Evolutionary conservation across 2,797 vertebrate genomes (phyloP), one percentile per base, ranked within the genome.

Genomic region (Mormyrops boulengeri): DNA sequence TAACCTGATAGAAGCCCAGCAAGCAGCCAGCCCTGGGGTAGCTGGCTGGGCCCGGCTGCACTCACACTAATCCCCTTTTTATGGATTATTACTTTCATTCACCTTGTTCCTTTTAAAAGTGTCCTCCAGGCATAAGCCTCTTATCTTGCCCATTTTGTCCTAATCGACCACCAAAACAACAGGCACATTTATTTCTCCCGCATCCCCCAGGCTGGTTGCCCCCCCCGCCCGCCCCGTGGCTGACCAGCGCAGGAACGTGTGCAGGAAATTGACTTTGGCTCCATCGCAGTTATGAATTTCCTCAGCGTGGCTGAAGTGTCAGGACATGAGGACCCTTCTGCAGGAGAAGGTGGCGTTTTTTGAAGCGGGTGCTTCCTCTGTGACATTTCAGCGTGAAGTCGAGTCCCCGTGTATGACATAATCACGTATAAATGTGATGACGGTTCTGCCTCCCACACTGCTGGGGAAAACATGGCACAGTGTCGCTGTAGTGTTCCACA

Each of bases 61-160:
- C 50, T 87, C 14, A 85, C 90, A 85, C 22, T 73, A 66, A 89
- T 89, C 53, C 88, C 82, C 6, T 26, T n/a, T 7, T 87, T 57
- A 87, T 87, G 85, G 49, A 26, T 90, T 91, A 60, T 88, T 90
- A 8, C 87, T 91, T 90, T 85, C n/a, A 49, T 34, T 19, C 89
- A 6, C 41, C 82, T 88, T 53, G 85, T 91, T n/a, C 62, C 30
- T 7, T 19, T 88, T 88, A 69, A 62, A 91, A 90, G 91, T 91
- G 91, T 88, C 93, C 91, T 94, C 92, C 90, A 91, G 85, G 85
- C 44, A 62, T 91, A 90, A 94, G 90, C 87, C 88, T 91, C 91
- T 90, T 90, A 90, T 86, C 52, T 55, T n/a, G 55, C 34, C 69
- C 87, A 90, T 3, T 86, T 90, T 90, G 66, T 85, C 89, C 85